Evolutionary conservation across 2,797 vertebrate species (phyloP), one percentile per base, ranked within the genome.

Genomic region (Neoniphon sammara): DNA sequence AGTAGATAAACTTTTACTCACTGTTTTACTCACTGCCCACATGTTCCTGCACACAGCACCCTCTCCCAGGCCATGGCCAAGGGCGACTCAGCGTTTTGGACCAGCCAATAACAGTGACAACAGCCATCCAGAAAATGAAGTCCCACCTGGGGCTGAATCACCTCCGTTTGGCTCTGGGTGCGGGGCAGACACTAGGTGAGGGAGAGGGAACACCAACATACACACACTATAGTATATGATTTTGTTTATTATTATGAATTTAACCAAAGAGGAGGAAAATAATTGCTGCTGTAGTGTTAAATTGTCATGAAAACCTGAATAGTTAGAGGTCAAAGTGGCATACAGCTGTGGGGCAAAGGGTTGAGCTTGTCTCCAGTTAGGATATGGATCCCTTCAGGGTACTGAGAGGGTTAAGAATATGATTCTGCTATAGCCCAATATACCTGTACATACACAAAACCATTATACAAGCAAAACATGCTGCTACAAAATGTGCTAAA

Each of bases 161-260:
- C 49, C n/a, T 99, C 49, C 96, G 97, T 18, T 86, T 98, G 68
- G 97, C 97, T 3, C n/a, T 98, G 55, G 97, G 97, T 65, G 53
- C 4, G 1, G 94, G 95, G 47, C 91, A 87, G 76, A 96, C 93
- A 0, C 76, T 93, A 61, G 98, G 98, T 97, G 91, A 89, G n/a
- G 36, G 4, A 52, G 30, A 17, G 5, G 21, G 4, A 7, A 55
- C 31, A 50, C 9, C 62, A 20, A 27, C 6, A 30, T 34, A 58
- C 47, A 57, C 25, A 27, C 60, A 27, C 25, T 34, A 36, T 2
- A 27, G 31, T 18, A 7, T 3, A 2, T 20, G n/a, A 4, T 50
- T 50, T 50, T 7, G n/a, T 15, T 14, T 2, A 52, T 52, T 52
- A 9, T 5, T 6, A 5, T n/a, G n/a, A 27, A 27, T 27, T 27